These are phyloP conservation scores for Hypolimnas misippus DNA, from an alignment of 2,888 invertebrate genomes.

Conservation along the genomic window DNA sequence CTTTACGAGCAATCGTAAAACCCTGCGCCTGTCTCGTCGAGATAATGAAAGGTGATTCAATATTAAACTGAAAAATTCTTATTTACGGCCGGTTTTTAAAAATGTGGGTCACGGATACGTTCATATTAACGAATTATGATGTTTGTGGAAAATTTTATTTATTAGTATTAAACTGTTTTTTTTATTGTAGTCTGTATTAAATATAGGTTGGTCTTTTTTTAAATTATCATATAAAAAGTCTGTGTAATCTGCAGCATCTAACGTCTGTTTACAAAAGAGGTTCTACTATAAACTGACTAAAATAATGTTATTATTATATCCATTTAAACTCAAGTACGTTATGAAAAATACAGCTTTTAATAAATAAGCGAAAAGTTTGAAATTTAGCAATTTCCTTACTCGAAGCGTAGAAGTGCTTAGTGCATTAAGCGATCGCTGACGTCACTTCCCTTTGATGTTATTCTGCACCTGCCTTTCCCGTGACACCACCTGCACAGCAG, in stretches of 20 bases:
- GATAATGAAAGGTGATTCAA: conserved; percentile 48
- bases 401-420: background rate
- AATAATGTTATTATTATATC: no score
- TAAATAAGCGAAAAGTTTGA: no score
- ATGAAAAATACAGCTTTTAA: no score
- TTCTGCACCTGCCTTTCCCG: conserved; percentile 50
- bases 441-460: conserved; percentile 50
- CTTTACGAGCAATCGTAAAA: conserved; percentile 50
- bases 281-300: no score
- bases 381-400: background rate
- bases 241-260: no score
- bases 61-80: conserved; percentile 28
- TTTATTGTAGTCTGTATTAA: background rate
- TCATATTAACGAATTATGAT: background rate
- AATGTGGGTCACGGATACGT: conserved; percentile 20
- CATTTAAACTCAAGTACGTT: no score
- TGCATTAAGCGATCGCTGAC: conserved; percentile 13
- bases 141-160: background rate
- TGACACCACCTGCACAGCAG: conserved; percentile 71
- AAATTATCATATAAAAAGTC: no score
- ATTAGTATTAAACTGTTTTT: background rate
- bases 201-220: background rate
- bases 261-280: no score
- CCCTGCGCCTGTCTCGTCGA: conserved; percentile 40
- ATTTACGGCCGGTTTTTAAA: conserved; percentile 8